Base-by-base conservation (phyloP, 2,113 vertebrate species). In the Murina feae region DNA sequence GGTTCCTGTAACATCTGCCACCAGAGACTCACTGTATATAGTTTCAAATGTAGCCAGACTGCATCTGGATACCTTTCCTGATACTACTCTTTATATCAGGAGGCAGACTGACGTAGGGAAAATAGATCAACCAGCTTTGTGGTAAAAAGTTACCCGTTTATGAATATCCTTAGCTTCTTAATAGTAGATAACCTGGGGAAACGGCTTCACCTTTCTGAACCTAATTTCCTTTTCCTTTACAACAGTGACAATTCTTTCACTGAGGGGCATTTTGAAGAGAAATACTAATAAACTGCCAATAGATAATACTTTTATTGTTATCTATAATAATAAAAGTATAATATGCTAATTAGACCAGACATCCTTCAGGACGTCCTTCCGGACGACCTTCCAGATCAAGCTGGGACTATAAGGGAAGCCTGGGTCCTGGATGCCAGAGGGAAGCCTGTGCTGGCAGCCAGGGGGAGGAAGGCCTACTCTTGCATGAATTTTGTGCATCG, bases 1-100 rank as follows among this genome's bases (percentile, higher is more conserved):
- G 78, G 32, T 95, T 93, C 74, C 80, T 90, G 85, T 94, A 87
- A 94, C 93, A 96, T 92, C 87, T 49, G 44, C 74, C 49, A 53
- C 37, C 65, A 93, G 88, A 91, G 23, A 72, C 42, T 53, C 69
- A 69, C 66, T 75, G 44, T 18, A 28, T 18, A 28, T 20, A 75
- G 75, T 85, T 95, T 90, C 72, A 66, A 81, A 93, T 25, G 65
- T 21, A 69, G 30, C 51, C 21, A 95, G 1, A 6, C 20, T 32
- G 11, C 13, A 66, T 71, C 51, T 87, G 21, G 85, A 66, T 60
- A 66, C 72, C 74, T 93, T 82, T 75, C 8, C 21, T 44, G 28
- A 39, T 32, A 17, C 90, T 71, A 39, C 32, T 72, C 21, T 53
- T 0, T 89, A 14, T 37, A 3, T 30, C 12, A 63, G 23, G 58